Base-by-base conservation (phyloP, 2,113 vertebrate species). In the Hemichromis elongatus region DNA sequence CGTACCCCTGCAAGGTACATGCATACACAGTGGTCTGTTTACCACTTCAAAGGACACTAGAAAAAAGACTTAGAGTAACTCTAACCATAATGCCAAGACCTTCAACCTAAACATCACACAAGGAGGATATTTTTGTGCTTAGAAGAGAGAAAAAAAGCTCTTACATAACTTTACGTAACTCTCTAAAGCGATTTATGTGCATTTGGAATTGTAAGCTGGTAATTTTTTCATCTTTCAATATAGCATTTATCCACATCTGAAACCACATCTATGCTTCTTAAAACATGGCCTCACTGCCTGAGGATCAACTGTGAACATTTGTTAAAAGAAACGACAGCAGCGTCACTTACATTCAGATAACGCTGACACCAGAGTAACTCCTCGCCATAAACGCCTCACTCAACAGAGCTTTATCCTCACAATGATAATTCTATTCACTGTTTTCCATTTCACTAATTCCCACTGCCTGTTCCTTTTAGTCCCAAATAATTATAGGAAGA, bases 1-100 rank as follows among this genome's bases (percentile, higher is more conserved):
- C 40, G 97, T 99, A 77, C 99, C 99, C 75, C 94, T 99, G 91
- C 98, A 99, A 98, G 99, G 98, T 99, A 97, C 11, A 88, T 75
- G 77, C 77, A 63, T 86, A 53, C 68, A 66, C 63, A 75, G 47
- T 42, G 5, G 14, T 16, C 40, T 77, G 28, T 82, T 28, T 26
- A 75, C 61, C n/a, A 52, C 6, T 26, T 80, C 42, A 50, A 52
- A 57, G 26, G 35, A 26, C 40, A 33, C 55, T 35, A 42, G n/a
- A 68, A 42, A 68, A 52, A 21, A 53, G 47, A 81, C 21, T 21
- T 52, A 19, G n/a, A 7, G 28, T 66, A 66, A 33, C 19, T 40
- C 9, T 28, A 63, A 11, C 3, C 9, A 63, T 26, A 35, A 77
- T 2, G 21, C 30, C 16, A 54, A 61, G 57, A 30, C 21, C 14